Conservation (phyloP, 2,888 invertebrate species). For the Agonopterix alstromeriana region DNA sequence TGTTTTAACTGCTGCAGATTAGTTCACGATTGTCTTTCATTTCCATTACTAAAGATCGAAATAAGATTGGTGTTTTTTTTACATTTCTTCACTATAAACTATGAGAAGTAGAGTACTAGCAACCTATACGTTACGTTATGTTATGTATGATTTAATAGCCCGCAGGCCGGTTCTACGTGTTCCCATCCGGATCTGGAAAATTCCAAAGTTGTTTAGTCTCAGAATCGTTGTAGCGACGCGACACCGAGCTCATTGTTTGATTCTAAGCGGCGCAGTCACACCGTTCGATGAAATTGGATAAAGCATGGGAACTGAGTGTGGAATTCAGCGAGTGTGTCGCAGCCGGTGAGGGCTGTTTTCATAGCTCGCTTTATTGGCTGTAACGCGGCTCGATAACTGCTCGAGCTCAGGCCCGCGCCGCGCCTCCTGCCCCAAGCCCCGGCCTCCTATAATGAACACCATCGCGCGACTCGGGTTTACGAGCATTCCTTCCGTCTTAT, state of each 20-base stretch:
- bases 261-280: slow-evolving; percentile 53
- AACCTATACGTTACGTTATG: background rate
- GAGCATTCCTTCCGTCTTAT: slow-evolving; percentile 44
- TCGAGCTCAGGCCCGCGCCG: slow-evolving; percentile 19
- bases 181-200: slow-evolving; percentile 42
- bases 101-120: background rate
- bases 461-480: slow-evolving; percentile 32
- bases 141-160: no score
- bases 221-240: slow-evolving; percentile 48
- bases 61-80: no score
- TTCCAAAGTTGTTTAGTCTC: slow-evolving; percentile 49
- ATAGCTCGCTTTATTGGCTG: slow-evolving; percentile 72
- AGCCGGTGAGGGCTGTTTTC: slow-evolving; percentile 55
- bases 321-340: slow-evolving; percentile 59
- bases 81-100: background rate
- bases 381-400: slow-evolving; percentile 54
- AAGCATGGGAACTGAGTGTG: slow-evolving; percentile 67
- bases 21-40: no score
- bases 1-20: no score
- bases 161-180: slow-evolving; percentile 13
- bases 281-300: slow-evolving; percentile 71
- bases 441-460: slow-evolving; percentile 53
- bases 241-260: slow-evolving; percentile 64
- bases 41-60: no score
- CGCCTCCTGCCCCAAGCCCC: slow-evolving; percentile 17